Conservation (phyloP, 2,888 invertebrate genomes). For the Apoda limacodes region DNA sequence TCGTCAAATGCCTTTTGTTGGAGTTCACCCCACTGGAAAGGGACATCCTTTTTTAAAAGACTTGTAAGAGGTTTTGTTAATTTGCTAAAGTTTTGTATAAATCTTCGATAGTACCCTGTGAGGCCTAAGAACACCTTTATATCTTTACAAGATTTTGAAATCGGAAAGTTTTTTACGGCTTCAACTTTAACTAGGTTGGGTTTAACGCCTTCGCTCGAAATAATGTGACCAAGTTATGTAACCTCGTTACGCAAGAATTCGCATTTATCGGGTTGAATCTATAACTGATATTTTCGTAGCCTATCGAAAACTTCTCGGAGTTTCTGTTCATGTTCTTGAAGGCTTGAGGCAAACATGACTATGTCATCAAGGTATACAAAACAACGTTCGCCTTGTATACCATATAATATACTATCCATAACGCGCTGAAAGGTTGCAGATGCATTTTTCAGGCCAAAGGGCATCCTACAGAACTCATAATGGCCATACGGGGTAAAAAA, state of each 20-base stretch:
- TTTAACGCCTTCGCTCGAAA: constrained; percentile 29
- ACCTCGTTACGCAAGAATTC: constrained; percentile 29
- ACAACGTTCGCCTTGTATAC: constrained; percentile 21
- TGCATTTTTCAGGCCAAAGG: constrained; percentile 25
- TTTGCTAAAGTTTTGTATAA: constrained; percentile 21
- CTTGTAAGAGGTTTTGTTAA: constrained; percentile 26
- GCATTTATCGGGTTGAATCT: constrained; percentile 31
- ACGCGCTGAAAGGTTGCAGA: constrained; percentile 27
- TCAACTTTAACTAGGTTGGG: constrained; percentile 30
- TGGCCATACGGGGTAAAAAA: constrained; percentile 23
- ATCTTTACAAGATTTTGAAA: constrained; percentile 25
- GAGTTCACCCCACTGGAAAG: constrained; percentile 15
- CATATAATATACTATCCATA: constrained; percentile 23
- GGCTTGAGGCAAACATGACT: constrained; percentile 21
- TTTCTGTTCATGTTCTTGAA: constrained; percentile 27
- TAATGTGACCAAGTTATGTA: constrained; percentile 33
- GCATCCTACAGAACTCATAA: constrained; percentile 25
- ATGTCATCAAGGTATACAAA: constrained; percentile 28
- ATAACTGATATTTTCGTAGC: constrained; percentile 18
- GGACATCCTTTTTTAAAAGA: constrained; percentile 22
- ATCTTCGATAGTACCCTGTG: constrained; percentile 29
- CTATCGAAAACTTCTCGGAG: constrained; percentile 24
- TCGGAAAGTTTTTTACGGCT: constrained; percentile 23
- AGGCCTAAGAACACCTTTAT: constrained; percentile 28
- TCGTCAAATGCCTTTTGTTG: constrained; percentile 21